Percentiles rank a stretch among this genome's conserved stretches.
phyloP scores from a whole-genome alignment of 2,888 invertebrate species.

The Trissolcus brochymenae region DNA sequence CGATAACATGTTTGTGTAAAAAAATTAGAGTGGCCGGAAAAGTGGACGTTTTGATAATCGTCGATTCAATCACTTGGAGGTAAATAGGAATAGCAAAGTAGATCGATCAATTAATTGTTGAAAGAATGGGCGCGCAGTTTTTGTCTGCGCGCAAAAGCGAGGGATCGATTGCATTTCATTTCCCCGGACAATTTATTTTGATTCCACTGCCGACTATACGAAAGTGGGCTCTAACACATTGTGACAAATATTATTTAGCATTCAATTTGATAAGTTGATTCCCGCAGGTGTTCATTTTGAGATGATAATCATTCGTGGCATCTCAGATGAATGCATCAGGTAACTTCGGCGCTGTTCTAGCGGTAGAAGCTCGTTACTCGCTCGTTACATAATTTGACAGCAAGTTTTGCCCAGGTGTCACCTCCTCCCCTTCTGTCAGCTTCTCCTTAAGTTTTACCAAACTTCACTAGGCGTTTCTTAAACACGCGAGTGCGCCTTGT shows the following conservation, averaged over 20 bases:
- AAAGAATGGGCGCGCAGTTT: slow-evolving; percentile 8
- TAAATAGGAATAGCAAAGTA: slow-evolving; percentile 2
- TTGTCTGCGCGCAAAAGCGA: slow-evolving; percentile 8
- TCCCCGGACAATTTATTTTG: slow-evolving; percentile 27
- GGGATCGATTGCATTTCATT: slow-evolving; percentile 2
- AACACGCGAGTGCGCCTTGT: no score
- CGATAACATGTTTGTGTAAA: neutral
- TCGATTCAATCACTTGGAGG: slow-evolving; percentile 5
- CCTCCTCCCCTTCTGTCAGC: slow-evolving; percentile 14
- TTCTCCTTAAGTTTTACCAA: slow-evolving; percentile 27
- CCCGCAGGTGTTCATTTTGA: slow-evolving; percentile 43
- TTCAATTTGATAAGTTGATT: slow-evolving; percentile 53
- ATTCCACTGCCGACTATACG: neutral
- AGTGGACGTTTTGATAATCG: neutral
- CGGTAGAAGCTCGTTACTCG: slow-evolving; percentile 48
- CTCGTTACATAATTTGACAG: slow-evolving; percentile 57
- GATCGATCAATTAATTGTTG: slow-evolving; percentile 5
- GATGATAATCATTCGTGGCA: slow-evolving; percentile 46
- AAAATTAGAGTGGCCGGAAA: neutral
- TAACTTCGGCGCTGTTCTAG: slow-evolving; percentile 39
- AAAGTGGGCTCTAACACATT: neutral
- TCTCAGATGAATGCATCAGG: slow-evolving; percentile 51
- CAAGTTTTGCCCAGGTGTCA: slow-evolving; percentile 36
- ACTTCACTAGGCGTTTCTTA: slow-evolving; percentile 9
- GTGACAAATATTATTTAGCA: slow-evolving; percentile 50